Evolutionary conservation across 2,113 vertebrate species (phyloP), one percentile per base, ranked within the genome.

Genomic region (Mesembrinibis cayennensis): DNA sequence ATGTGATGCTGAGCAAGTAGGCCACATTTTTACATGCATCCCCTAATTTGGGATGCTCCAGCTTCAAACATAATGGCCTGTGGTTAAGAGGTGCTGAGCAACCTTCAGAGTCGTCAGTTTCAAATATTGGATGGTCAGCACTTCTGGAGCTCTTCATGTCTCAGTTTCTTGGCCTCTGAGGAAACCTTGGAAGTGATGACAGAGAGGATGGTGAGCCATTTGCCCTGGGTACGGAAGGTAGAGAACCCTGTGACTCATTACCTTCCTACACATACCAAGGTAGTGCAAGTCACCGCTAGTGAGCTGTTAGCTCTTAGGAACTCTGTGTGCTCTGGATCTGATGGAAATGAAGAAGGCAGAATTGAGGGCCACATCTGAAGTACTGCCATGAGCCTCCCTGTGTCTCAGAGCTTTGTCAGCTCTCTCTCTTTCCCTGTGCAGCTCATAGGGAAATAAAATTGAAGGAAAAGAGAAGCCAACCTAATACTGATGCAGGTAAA

Each of bases 81-180:
- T 76, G 66, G 40, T 82, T 93, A 89, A 62, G 56, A 93, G 62
- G 29, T 69, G 45, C 89, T 82, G 58, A 95, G 58, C 66, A 91
- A 79, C 16, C 32, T 15, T 82, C 45, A 19, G 61, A 66, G 34
- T 80, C 5, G 0, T 67, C 81, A 67, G 23, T 82, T 89, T 91
- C 34, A 90, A 89, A 63, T 63, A 58, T 5, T 82, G 73, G 21
- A 63, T 62, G 25, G 58, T 93, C 93, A 94, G 78, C 77, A 70
- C 16, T 92, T 86, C 67, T 77, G 85, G 44, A 88, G 40, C 42
- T 76, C 65, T 93, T 95, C 85, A 38, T 34, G 52, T 63, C 61
- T 85, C 74, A 65, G 15, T 85, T 94, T 85, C 52, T 85, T 96
- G 89, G 70, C 94, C 81, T 89, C 47, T 79, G 61, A 89, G 73